Percentiles rank a stretch among this genome's conserved stretches.
These are phyloP conservation scores for Drosophila elegans DNA, from an alignment of 1,140 invertebrate genomes.

Conservation along the genomic window DNA sequence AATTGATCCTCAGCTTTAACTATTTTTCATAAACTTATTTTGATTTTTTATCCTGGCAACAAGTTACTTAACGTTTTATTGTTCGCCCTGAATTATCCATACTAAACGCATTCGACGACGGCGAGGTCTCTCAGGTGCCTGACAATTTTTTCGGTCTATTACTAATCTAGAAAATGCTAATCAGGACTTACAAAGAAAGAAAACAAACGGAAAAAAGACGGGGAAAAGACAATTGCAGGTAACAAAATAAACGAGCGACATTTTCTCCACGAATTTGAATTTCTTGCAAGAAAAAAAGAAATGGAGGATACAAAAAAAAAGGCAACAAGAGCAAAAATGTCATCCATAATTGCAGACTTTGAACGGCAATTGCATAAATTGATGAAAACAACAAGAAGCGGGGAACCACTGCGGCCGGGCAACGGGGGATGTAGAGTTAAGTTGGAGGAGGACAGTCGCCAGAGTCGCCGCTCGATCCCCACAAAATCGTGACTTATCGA, in stretches of 20 bases:
- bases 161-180: conserved; percentile 45
- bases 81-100: not conserved
- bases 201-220: conserved; percentile 16
- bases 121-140: conserved; percentile 1
- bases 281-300: conserved; percentile 17
- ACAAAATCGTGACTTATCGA: conserved; percentile 79
- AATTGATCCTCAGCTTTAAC: no score
- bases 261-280: conserved; percentile 65
- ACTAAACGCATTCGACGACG: not conserved
- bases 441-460: conserved; percentile 32
- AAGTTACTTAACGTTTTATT: conserved; percentile 6
- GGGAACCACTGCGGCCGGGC: not conserved
- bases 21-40: no score
- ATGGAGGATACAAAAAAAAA: conserved; percentile 34
- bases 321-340: conserved; percentile 71
- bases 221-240: conserved; percentile 30
- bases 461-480: conserved; percentile 38
- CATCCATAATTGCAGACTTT: conserved; percentile 75
- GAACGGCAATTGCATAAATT: conserved; percentile 80
- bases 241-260: conserved; percentile 48
- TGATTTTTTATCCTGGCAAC: not conserved
- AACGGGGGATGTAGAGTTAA: not conserved
- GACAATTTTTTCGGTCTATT: conserved; percentile 21
- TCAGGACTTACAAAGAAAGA: conserved; percentile 30
- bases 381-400: conserved; percentile 58